Conservation (phyloP, 2,113 vertebrate genomes). For the Alethe diademata region DNA sequence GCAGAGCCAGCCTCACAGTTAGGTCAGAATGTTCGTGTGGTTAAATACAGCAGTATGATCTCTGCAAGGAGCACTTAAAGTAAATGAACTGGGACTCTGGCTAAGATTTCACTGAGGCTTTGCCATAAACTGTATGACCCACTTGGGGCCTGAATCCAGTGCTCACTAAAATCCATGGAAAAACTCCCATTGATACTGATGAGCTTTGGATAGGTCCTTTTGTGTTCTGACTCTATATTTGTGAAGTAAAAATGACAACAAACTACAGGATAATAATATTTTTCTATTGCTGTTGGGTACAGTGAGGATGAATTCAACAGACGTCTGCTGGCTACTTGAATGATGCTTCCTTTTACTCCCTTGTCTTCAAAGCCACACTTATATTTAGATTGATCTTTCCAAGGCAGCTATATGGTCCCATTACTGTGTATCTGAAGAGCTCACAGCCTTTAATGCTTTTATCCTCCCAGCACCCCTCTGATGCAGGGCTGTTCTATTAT, state of each 20-base stretch:
- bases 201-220: not conserved
- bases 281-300: not conserved
- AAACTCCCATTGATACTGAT: not conserved
- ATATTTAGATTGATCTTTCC: constrained; percentile 54
- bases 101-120: constrained; percentile 34
- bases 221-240: not conserved
- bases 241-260: not conserved
- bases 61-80: constrained; percentile 37
- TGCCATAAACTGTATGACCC: constrained; percentile 4
- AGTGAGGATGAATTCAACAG: constrained; percentile 2
- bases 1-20: not conserved
- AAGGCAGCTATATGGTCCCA: constrained; percentile 42
- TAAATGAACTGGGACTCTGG: constrained; percentile 45
- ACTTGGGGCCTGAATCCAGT: not conserved
- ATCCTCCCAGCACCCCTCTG: constrained; percentile 12
- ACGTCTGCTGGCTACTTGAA: not conserved
- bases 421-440: constrained; percentile 39
- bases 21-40: not conserved
- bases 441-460: constrained; percentile 50
- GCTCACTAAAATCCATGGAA: not conserved
- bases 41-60: constrained; percentile 8
- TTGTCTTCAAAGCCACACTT: constrained; percentile 55
- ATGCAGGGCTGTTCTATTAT: constrained; percentile 26
- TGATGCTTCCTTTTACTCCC: constrained; percentile 16
- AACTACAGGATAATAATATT: not conserved